Base-by-base conservation (phyloP, 1,140 invertebrate genomes). In the Lamellibrachia luymesi region DNA sequence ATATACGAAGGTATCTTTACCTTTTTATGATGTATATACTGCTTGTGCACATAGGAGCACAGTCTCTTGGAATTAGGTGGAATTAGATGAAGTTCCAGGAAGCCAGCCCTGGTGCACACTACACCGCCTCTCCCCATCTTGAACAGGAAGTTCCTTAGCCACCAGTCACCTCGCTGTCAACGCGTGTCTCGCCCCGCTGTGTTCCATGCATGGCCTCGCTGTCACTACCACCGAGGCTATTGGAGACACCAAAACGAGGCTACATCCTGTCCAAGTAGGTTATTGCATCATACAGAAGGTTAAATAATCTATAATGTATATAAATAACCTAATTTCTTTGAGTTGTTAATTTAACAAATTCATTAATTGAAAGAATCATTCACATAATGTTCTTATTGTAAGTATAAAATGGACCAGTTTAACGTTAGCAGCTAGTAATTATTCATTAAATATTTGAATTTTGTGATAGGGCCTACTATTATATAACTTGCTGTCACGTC, bases 151-250 rank as follows among this genome's bases (percentile, higher is more conserved):
- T 91, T 91, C 91, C 91, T 91, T 91, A 91, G 17, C 91, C 10
- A 4, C 38, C 17, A 98, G 98, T 95, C 98, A 99, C 96, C 96
- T 98, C 93, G 97, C 98, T 10, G 98, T 98, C 7, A 99, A 99
- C 96, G 95, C 96, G 8, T 98, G 98, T 95, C 95, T 98, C 50
- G 97, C 97, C 2, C 97, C 97, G n/a, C 95, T 98, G n/a, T 97
- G 97, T 94, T 97, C 97, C 6, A 97, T 97, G 94, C 96, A 97
- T 94, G 98, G 97, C 92, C 97, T 98, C 97, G 97, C 97, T 91
- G 97, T 99, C 51, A 97, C 97, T 1, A 98, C 98, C 0, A 97
- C 98, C 7, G 98, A 98, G 96, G 97, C 99, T 0, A 96, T 97
- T 92, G 97, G 97, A 51, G 95, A 94, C 90, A 93, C 94, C n/a